Evolutionary conservation across 2,113 vertebrate species (phyloP), one percentile per base, ranked within the genome.

Genomic region (Tiliqua scincoides): DNA sequence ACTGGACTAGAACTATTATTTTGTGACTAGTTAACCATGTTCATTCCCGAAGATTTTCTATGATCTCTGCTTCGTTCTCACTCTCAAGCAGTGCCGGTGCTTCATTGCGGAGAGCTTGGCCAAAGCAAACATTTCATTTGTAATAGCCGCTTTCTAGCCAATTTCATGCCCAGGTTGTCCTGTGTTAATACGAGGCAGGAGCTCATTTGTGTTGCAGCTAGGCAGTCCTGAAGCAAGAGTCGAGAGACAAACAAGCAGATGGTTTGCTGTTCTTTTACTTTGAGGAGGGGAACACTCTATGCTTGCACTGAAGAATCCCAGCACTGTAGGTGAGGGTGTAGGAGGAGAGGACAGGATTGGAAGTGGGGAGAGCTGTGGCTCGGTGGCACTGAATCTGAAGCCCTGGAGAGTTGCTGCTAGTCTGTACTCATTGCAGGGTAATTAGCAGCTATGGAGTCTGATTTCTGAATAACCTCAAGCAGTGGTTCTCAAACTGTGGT

Each of bases 181-280:
- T 72, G 23, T 74, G 84, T 79, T 85, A 90, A 77, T 65, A 82
- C 81, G 85, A 85, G 87, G 63, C 0, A 0, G 37, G 30, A 91
- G 85, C 85, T 83, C 87, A 87, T 80, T 83, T 88, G 87, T 87
- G 67, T 86, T 91, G 80, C 59, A 91, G 90, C 75, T 75, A 27
- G 21, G 57, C 35, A 79, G 35, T 57, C 62, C 32, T 40, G 32
- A 62, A 79, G 57, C 21, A 79, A 20, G 25, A 17, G 14, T 35
- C 40, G 8, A 54, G 15, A 20, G n/a, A 76, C 52, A 40, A 21
- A 6, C 18, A 72, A 18, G 9, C 20, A 72, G 20, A 17, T 40
- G 70, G 37, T 40, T 17, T 5, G 17, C 7, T 10, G 35, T 72
- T 23, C 10, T 10, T 40, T 15, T 40, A 17, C 70, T 72, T 23